Evolutionary conservation across 1,140 invertebrate genomes (phyloP).

Genomic region (Mercenaria mercenaria): DNA sequence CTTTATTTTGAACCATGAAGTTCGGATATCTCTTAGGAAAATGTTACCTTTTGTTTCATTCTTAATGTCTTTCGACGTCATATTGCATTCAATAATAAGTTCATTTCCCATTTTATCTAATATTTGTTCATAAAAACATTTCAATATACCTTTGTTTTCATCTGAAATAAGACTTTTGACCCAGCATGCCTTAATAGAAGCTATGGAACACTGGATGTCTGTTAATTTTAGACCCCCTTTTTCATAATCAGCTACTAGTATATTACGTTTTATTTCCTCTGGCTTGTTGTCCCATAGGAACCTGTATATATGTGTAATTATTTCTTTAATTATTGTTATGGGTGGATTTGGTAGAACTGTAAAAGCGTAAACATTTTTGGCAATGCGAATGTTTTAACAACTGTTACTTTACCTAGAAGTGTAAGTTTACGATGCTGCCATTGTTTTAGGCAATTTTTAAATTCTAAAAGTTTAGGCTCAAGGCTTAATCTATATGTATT

Average conservation of each 20-base stretch:
- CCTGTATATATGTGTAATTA: too few relatives aligned
- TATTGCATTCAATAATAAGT: not conserved
- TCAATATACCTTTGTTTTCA: too few relatives aligned
- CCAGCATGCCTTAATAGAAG: not conserved
- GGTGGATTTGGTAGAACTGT: too few relatives aligned
- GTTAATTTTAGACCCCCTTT: conserved; percentile 23
- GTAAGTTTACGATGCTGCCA: conserved; percentile 30
- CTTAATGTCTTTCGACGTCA: not conserved
- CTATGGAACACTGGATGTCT: not conserved
- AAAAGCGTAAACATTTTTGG: too few relatives aligned
- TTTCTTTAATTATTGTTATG: too few relatives aligned
- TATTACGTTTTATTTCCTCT: conserved; percentile 12
- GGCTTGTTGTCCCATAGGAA: conserved; percentile 9
- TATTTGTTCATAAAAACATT: too few relatives aligned
- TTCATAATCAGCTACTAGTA: not conserved
- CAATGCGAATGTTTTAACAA: not conserved
- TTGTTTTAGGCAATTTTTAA: conserved; percentile 12
- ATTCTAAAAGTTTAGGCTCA: not conserved
- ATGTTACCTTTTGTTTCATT: not conserved
- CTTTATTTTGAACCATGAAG: too few relatives aligned
- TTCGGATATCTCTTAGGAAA: too few relatives aligned
- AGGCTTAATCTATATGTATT: too few relatives aligned
- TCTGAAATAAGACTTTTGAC: not conserved
- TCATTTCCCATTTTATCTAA: not conserved
- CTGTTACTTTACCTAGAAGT: conserved; percentile 16